Percentiles rank a stretch among this genome's conserved stretches.
phyloP scores from a whole-genome alignment of 2,113 vertebrate species.

The Xiphophorus couchianus region DNA sequence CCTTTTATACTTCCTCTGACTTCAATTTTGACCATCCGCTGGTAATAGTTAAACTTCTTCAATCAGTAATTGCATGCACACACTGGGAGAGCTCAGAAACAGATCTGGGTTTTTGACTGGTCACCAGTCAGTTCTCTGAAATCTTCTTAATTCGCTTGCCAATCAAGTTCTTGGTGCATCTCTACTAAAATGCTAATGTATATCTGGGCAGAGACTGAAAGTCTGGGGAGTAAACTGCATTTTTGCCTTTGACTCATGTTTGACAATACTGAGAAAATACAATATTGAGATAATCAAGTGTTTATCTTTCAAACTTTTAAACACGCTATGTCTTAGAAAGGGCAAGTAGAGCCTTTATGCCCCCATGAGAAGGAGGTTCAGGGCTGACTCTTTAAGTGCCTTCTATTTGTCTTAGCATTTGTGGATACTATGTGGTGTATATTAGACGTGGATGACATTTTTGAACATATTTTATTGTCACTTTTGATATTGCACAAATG shows the following conservation, averaged over 20 bases:
- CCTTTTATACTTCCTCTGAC: neutral
- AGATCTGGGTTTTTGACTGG: neutral
- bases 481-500: constrained; percentile 50
- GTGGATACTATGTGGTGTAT: constrained; percentile 24
- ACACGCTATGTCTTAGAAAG: constrained; percentile 26
- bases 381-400: constrained; percentile 61
- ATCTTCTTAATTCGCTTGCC: neutral
- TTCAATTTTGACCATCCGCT: neutral
- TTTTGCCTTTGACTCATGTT: neutral
- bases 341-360: constrained; percentile 13
- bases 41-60: neutral
- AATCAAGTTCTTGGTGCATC: neutral
- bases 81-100: neutral
- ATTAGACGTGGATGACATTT: constrained; percentile 13
- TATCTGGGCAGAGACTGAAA: constrained; percentile 3
- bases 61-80: neutral
- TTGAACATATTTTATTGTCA: constrained; percentile 25
- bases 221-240: neutral
- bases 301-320: constrained; percentile 25
- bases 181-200: neutral
- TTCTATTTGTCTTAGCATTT: constrained; percentile 39
- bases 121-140: neutral
- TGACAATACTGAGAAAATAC: neutral
- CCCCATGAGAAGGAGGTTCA: constrained; percentile 10
- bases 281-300: neutral